These are phyloP conservation scores for Fregata magnificens DNA, from an alignment of 2,113 vertebrate genomes.

Conservation along the genomic window DNA sequence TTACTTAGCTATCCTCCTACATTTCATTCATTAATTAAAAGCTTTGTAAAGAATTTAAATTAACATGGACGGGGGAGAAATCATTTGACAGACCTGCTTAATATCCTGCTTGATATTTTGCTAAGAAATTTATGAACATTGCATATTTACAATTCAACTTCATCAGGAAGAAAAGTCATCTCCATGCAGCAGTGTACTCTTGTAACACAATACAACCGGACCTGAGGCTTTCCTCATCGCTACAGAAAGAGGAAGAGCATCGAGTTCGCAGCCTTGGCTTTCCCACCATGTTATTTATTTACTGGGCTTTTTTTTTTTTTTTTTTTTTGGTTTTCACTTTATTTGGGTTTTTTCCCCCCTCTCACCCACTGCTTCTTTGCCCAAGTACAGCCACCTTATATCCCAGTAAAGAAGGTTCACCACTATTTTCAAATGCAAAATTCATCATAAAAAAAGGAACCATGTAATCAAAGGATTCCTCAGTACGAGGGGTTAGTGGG, in stretches of 20 bases:
- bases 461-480: slow-evolving; percentile 15
- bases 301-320: not conserved
- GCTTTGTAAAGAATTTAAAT: slow-evolving; percentile 62
- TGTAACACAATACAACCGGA: not conserved
- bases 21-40: slow-evolving; percentile 66
- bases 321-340: not conserved
- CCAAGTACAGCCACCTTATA: not conserved
- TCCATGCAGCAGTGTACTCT: not conserved
- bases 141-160: slow-evolving; percentile 26
- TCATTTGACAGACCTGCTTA: slow-evolving; percentile 46
- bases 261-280: not conserved
- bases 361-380: not conserved
- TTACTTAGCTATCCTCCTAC: slow-evolving; percentile 47
- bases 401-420: not conserved
- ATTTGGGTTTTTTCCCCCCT: not conserved
- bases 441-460: not conserved
- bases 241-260: not conserved
- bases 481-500: not conserved
- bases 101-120: slow-evolving; percentile 48
- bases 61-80: slow-evolving; percentile 35
- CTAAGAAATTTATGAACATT: slow-evolving; percentile 53
- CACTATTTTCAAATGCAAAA: not conserved
- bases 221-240: not conserved
- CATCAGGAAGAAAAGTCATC: slow-evolving; percentile 9
- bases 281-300: slow-evolving; percentile 24